Evolutionary conservation across 1,140 invertebrate species (phyloP).

Genomic region (Metaphire vulgaris): DNA sequence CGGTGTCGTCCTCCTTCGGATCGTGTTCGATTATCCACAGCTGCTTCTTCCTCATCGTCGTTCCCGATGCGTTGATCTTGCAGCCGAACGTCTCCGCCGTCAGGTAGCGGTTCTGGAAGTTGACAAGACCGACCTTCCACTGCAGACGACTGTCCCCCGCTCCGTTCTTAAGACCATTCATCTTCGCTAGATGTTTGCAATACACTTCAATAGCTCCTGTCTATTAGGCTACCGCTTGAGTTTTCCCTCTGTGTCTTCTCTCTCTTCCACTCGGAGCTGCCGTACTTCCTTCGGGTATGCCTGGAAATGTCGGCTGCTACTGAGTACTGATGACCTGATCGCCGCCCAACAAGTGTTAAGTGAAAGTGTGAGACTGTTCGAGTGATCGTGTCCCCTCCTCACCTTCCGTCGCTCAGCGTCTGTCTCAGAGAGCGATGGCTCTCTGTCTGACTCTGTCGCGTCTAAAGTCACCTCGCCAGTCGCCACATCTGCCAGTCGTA

Average conservation of each 20-base stretch:
- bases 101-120: conserved; percentile 77
- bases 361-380: not conserved
- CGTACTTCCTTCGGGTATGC: no score
- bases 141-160: conserved; percentile 25
- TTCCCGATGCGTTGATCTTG: conserved; percentile 85
- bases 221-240: not conserved
- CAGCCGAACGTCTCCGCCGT: conserved; percentile 97
- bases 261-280: no score
- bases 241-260: not conserved
- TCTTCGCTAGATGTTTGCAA: not conserved
- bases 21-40: conserved; percentile 61
- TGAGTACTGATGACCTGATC: no score
- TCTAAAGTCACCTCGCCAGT: not conserved
- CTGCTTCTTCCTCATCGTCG: conserved; percentile 92
- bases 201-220: no score
- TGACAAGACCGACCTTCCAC: conserved; percentile 78
- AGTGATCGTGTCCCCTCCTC: not conserved
- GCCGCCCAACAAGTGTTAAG: no score
- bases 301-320: no score
- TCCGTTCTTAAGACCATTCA: conserved; percentile 21
- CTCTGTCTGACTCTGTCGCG: not conserved
- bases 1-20: conserved; percentile 58
- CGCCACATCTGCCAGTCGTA: not conserved
- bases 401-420: not conserved
- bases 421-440: not conserved